Evolutionary conservation across 2,888 invertebrate genomes (phyloP).

Genomic region (Drosophila diplacantha): DNA sequence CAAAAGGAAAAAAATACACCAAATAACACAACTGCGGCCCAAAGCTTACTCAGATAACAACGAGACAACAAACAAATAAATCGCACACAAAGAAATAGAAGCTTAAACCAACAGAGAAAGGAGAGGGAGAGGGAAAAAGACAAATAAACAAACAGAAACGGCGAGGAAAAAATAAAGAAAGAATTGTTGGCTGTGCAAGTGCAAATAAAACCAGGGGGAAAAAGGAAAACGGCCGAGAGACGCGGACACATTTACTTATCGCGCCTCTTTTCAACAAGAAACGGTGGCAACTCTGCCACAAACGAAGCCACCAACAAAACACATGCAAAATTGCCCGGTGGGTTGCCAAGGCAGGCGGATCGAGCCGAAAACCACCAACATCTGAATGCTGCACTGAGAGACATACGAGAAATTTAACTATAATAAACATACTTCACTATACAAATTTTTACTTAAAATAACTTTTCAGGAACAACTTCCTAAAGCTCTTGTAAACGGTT

Average conservation of each 20-base stretch:
- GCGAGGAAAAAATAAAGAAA: conserved; percentile 37
- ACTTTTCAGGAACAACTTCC: neutral
- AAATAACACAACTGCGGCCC: conserved; percentile 21
- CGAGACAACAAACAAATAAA: conserved; percentile 71
- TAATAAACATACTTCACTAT: neutral
- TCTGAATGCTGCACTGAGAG: conserved; percentile 32
- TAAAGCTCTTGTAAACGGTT: fast-evolving
- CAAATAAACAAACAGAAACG: conserved; percentile 34
- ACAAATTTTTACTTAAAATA: neutral
- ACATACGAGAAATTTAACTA: neutral
- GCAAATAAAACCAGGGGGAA: conserved; percentile 59
- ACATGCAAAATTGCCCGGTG: conserved; percentile 64
- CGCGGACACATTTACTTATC: conserved; percentile 73
- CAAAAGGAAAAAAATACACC: conserved; percentile 11
- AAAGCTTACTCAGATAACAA: conserved; percentile 67
- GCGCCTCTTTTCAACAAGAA: conserved; percentile 69
- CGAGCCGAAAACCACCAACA: conserved; percentile 26
- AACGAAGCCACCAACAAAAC: conserved; percentile 52
- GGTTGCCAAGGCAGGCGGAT: conserved; percentile 35
- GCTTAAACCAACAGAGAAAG: conserved; percentile 55
- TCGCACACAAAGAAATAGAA: conserved; percentile 63
- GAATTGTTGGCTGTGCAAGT: conserved; percentile 61
- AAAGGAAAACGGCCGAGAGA: conserved; percentile 41
- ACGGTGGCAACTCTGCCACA: conserved; percentile 64
- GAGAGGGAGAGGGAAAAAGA: conserved; percentile 16